Evolutionary conservation across 2,888 invertebrate species (phyloP), one percentile per base, ranked within the genome.

Genomic region (Sinotaia quadrata): DNA sequence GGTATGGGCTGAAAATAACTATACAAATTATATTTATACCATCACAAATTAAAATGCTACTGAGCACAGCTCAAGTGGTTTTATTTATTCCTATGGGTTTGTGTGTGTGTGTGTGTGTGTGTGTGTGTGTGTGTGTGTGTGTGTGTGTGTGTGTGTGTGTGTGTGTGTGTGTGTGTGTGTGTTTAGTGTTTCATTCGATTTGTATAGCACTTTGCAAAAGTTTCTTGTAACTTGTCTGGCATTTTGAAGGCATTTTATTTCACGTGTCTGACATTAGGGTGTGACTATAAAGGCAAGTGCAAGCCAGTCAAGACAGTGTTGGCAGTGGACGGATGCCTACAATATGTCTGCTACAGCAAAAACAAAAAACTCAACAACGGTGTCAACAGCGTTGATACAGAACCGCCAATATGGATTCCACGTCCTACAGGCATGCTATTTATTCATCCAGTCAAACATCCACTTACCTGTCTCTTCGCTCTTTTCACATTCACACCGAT

Each of bases 341-440:
- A 61, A 51, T 61, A 51, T 24, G 49, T 61, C 4, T 61, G 61
- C 34, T 36, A 61, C 51, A 49, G 58, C 15, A 18, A 37, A 18
- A 29, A 58, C 15, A 1, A 24, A 15, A 41, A 27, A 18, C 41
- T 33, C 36, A 36, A 34, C 57, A 15, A 12, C 24, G 36, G 36
- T 1, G 10, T 27, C 2, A 24, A 2, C 57, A 33, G 8, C 1
- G 36, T 1, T 12, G 24, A 12, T 10, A 31, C 57, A 8, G 12
- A 27, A 4, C 8, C 15, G 1, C 58, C 58, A 29, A n/a, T 3
- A 2, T 58, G 58, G 58, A 34, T 18, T 4, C 18, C 58, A 15
- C 3, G 41, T 15, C 41, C 58, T 2, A 41, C 41, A 1, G 58
- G 58, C 29, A 21, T 10, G 58, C 21, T 10, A 15, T 8, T n/a